Base-by-base conservation (phyloP, 2,888 invertebrate species). In the Tipula helvola region DNA sequence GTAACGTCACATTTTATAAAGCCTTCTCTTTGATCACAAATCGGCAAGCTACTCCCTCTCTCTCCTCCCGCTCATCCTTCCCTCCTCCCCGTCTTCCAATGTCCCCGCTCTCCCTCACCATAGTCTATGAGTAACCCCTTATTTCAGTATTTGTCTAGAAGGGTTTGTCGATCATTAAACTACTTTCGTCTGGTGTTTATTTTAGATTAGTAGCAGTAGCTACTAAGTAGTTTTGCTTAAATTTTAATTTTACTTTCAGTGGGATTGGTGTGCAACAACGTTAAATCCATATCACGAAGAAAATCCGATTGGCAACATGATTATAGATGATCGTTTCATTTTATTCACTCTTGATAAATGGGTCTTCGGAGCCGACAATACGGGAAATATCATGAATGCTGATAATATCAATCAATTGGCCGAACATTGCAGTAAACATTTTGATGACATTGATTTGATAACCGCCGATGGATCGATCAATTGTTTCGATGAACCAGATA, bases 391-490 rank as follows among this genome's bases (percentile, higher is more conserved):
- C 2, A 95, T 96, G 91, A 92, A 93, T 88, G 91, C 93, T 89
- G 91, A 92, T 0, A 97, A 97, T 90, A 93, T 97, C 47, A 91
- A 94, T 87, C 91, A 93, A 86, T 92, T 97, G 86, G 91, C 94
- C 5, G 90, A 92, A 5, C 91, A 92, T 87, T 92, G 93, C 2
- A 91, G 91, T 52, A 89, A 16, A 86, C 84, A 13, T 85, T 87
- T 87, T 87, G 88, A 90, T 52, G 89, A 95, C 93, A 93, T 94
- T 2, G 90, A 94, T 87, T 90, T 96, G 16, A 94, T 98, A 44
- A 98, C 98, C 5, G 98, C 98, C 0, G 99, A 99, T 93, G 99
- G 99, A 0, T 98, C 98, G 89, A 94, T 98, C 42, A 96, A 98
- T 90, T 99, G 98, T 90, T 94, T 95, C 88, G 93, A 94, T 87